A percentile compares a stretch with the other conserved stretches of the same genome.
These are phyloP conservation scores for Trachelus stipa DNA, from an alignment of 2,888 invertebrate genomes.

Conservation along the genomic window DNA sequence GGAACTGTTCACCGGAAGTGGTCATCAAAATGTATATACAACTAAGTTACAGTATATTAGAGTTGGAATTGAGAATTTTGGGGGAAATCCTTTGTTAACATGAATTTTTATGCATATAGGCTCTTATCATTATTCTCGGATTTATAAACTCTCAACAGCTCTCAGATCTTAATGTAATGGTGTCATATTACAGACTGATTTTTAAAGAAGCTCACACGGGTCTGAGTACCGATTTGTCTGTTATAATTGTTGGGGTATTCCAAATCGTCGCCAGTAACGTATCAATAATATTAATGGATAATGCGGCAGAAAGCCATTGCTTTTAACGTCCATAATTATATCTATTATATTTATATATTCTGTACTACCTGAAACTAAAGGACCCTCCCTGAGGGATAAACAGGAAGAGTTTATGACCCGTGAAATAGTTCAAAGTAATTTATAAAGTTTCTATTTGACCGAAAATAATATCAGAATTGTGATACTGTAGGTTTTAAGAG, in stretches of 20 bases:
- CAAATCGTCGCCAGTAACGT: slow-evolving; percentile 58
- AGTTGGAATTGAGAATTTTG: too few species aligned
- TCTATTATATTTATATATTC: slow-evolving; percentile 43
- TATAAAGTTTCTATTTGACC: too few species aligned
- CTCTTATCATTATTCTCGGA: slow-evolving; percentile 8
- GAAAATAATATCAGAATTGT: too few species aligned
- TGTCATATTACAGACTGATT: slow-evolving; percentile 52
- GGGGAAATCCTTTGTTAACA: too few species aligned
- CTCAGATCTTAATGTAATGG: slow-evolving; percentile 48
- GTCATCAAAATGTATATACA: slow-evolving; percentile 17
- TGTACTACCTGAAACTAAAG: slow-evolving; percentile 58
- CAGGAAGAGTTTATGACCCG: slow-evolving; percentile 44
- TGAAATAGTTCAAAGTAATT: too few species aligned
- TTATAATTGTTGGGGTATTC: slow-evolving; percentile 65
- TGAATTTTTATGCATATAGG: too few species aligned
- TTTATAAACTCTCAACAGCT: slow-evolving; percentile 45
- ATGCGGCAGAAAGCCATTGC: slow-evolving; percentile 65
- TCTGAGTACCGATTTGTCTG: slow-evolving; percentile 55
- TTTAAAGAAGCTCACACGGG: slow-evolving; percentile 54
- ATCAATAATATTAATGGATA: slow-evolving; percentile 41
- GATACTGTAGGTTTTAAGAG: too few species aligned
- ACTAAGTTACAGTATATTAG: too few species aligned
- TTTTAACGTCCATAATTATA: slow-evolving; percentile 56
- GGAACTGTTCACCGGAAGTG: slow-evolving; percentile 18
- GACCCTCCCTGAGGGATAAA: slow-evolving; percentile 57